phyloP scores from a whole-genome alignment of 2,113 vertebrate genomes.

The Eudyptes chrysolophus region DNA sequence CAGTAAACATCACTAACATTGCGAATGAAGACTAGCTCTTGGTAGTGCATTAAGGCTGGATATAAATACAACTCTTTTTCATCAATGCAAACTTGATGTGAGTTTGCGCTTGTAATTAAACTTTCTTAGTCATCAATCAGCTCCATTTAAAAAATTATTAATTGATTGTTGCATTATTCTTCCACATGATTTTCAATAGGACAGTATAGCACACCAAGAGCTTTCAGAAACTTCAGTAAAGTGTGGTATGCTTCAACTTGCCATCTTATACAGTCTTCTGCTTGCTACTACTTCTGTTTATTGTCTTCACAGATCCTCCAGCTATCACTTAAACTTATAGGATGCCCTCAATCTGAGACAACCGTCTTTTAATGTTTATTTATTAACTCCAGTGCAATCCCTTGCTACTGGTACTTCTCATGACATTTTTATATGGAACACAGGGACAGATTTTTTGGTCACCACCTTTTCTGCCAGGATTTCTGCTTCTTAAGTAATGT shows the following conservation, averaged over 20 bases:
- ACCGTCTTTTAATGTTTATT: neutral
- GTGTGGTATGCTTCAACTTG: neutral
- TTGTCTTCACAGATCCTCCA: neutral
- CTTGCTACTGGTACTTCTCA: neutral
- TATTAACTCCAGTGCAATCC: neutral
- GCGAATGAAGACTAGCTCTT: slow-evolving; percentile 41
- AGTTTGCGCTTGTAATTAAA: slow-evolving; percentile 39
- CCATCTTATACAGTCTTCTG: neutral
- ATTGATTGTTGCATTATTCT: neutral
- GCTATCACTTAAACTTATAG: neutral
- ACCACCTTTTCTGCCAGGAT: neutral
- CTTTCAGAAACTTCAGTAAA: neutral
- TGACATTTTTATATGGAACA: neutral
- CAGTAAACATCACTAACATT: slow-evolving; percentile 21
- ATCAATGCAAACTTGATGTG: slow-evolving; percentile 35
- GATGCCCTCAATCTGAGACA: neutral
- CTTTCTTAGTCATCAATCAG: slow-evolving; percentile 30
- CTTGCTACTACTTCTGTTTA: neutral
- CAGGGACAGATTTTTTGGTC: neutral
- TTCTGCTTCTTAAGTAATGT: neutral
- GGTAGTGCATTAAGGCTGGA: slow-evolving; percentile 28
- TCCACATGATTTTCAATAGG: neutral
- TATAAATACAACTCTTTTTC: neutral
- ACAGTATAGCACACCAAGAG: neutral
- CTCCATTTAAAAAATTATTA: neutral